Base-by-base conservation (phyloP, 2,797 vertebrate species). In the Prionace glauca region DNA sequence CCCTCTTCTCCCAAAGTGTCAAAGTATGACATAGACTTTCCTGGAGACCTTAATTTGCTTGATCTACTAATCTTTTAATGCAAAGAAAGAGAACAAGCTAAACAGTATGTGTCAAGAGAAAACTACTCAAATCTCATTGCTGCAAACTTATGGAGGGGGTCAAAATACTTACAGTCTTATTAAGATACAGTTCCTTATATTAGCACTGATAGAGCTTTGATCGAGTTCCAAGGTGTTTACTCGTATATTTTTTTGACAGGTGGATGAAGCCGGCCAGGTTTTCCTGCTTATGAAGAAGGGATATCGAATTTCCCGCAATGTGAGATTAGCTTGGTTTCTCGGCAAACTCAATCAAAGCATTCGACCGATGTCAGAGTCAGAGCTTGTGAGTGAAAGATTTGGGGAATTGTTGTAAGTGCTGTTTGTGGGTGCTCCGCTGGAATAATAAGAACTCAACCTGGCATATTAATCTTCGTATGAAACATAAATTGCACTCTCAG, bases 221-320 rank as follows among this genome's bases (percentile, higher is more conserved):
- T 91, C 22, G 20, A 67, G 62, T 92, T 92, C 32, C 65, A 22
- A 26, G 36, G 71, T 96, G 0, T 95, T 22, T 2, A 95, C 26
- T 11, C 74, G 84, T n/a, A 96, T 36, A 79, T 56, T 93, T 77
- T 18, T 67, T 95, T 69, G 36, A 65, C 87, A 99, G 99, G 98
- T 99, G 97, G 98, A 99, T 97, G 99, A 99, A 97, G 99, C 99
- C 1, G 98, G 98, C 45, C 99, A 99, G 24, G 98, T 99, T 95
- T 99, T 98, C 97, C 98, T 99, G 81, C 97, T 99, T 96, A 99
- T 99, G 99, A 99, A 98, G 96, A 99, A 99, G 95, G 98, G 99
- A 96, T 99, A 99, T 95, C 98, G 99, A 26, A 99, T 99, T 97
- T 99, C 99, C 90, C 98, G 99, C 96, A 99, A 99, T 96, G 99